Conservation (phyloP, 2,797 vertebrate genomes). For the Gallinago solitaria region DNA sequence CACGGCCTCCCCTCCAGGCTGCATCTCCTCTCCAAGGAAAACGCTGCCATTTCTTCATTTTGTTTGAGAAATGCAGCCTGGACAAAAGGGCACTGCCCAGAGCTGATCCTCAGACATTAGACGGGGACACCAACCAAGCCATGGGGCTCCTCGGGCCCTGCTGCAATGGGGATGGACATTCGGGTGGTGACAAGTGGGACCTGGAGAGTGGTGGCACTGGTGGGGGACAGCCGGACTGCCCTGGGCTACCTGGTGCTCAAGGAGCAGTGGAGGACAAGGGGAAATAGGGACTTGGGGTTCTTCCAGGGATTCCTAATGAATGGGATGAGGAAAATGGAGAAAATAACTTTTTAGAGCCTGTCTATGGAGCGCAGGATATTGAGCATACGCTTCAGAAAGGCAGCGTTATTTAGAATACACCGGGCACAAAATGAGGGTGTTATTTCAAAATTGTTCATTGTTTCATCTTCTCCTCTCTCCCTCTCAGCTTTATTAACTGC, state of each 20-base stretch:
- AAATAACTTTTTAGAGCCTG: not conserved
- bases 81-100: not conserved
- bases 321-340: not conserved
- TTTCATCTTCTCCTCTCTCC: not conserved
- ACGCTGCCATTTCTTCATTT: not conserved
- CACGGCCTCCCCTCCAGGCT: not conserved
- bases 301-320: not conserved
- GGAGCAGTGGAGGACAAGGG: not conserved
- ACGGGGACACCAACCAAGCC: fast-evolving
- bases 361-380: not conserved
- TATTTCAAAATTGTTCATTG: not conserved
- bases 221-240: fast-evolving
- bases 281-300: not conserved
- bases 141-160: fast-evolving
- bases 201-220: not conserved
- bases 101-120: not conserved
- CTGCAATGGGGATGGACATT: fast-evolving
- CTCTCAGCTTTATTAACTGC: not conserved
- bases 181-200: fast-evolving
- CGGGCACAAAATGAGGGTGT: not conserved
- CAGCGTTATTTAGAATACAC: not conserved
- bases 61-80: fast-evolving
- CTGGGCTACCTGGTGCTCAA: not conserved
- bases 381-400: not conserved
- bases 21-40: not conserved